phyloP scores from a whole-genome alignment of 1,140 invertebrate species.

The Megalopta genalis region DNA sequence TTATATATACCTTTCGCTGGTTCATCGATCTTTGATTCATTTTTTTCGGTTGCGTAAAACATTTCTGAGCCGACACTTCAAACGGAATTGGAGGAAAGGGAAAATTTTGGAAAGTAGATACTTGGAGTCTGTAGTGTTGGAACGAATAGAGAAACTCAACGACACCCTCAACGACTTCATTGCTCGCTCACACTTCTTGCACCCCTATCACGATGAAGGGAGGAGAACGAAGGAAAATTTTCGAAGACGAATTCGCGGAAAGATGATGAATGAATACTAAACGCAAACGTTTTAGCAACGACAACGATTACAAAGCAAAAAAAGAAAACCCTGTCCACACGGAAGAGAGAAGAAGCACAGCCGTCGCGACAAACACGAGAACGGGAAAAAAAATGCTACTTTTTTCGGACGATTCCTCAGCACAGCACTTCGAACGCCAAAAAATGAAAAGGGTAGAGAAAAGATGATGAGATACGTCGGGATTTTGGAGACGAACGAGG shows the following conservation, averaged over 20 bases:
- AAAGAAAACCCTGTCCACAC: too few relatives aligned
- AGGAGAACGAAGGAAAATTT: slow-evolving; percentile 8
- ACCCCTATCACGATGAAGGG: slow-evolving; percentile 1
- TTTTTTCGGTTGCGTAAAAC: slow-evolving; percentile 33
- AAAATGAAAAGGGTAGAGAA: slow-evolving; percentile 21
- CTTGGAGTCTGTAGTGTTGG: slow-evolving; percentile 12
- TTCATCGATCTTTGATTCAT: slow-evolving; percentile 52
- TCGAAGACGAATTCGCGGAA: slow-evolving; percentile 6
- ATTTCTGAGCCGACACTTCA: slow-evolving; percentile 26
- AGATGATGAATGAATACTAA: background rate
- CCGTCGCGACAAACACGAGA: slow-evolving; percentile 6
- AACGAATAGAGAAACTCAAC: slow-evolving; percentile 31
- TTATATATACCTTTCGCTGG: slow-evolving; percentile 42
- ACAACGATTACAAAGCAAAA: background rate
- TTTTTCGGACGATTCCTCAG: slow-evolving; percentile 52
- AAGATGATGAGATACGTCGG: slow-evolving; percentile 20
- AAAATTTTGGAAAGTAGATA: slow-evolving; percentile 1
- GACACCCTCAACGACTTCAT: slow-evolving; percentile 64
- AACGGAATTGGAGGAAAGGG: background rate
- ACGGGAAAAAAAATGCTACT: background rate
- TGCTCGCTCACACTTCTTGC: slow-evolving; percentile 54
- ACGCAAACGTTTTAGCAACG: slow-evolving; percentile 44
- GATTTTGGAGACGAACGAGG: slow-evolving; percentile 17
- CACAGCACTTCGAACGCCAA: slow-evolving; percentile 32
- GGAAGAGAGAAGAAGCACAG: background rate